Conservation (phyloP, 1,140 invertebrate genomes). For the Drosophila tropicalis region DNA sequence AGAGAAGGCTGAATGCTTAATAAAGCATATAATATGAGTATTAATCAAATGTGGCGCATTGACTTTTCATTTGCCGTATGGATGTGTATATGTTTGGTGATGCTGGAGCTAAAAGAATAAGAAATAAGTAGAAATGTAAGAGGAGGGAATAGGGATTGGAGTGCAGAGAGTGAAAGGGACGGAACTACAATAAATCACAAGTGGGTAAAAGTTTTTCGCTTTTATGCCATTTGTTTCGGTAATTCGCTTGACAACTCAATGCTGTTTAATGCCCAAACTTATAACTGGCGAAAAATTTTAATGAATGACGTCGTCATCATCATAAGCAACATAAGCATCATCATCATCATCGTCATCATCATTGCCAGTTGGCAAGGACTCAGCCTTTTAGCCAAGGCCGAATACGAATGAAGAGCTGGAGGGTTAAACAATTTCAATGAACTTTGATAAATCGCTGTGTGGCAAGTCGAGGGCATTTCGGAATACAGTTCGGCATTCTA, state of each 20-base stretch:
- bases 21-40: conserved; percentile 81
- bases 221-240: conserved; percentile 79
- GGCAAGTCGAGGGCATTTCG: conserved; percentile 38
- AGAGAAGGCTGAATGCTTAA: conserved; percentile 56
- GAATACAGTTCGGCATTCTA: conserved; percentile 53
- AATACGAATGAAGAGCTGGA: conserved; percentile 21
- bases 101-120: conserved; percentile 32
- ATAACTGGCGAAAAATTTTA: conserved; percentile 75
- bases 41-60: conserved; percentile 75
- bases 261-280: conserved; percentile 76
- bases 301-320: conserved; percentile 76
- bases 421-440: conserved; percentile 72
- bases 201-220: conserved; percentile 65
- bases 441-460: conserved; percentile 75
- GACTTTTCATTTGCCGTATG: conserved; percentile 66
- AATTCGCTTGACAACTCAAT: conserved; percentile 76
- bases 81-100: conserved; percentile 34
- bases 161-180: neutral
- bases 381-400: conserved; percentile 49
- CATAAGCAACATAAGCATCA: conserved; percentile 31
- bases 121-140: neutral
- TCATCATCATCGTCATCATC: conserved; percentile 6
- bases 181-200: conserved; percentile 34
- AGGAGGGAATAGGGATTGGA: neutral
- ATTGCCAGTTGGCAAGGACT: conserved; percentile 41